Evolutionary conservation across 1,140 invertebrate genomes (phyloP), one percentile per base, ranked within the genome.

Genomic region (Drosophila varians): DNA sequence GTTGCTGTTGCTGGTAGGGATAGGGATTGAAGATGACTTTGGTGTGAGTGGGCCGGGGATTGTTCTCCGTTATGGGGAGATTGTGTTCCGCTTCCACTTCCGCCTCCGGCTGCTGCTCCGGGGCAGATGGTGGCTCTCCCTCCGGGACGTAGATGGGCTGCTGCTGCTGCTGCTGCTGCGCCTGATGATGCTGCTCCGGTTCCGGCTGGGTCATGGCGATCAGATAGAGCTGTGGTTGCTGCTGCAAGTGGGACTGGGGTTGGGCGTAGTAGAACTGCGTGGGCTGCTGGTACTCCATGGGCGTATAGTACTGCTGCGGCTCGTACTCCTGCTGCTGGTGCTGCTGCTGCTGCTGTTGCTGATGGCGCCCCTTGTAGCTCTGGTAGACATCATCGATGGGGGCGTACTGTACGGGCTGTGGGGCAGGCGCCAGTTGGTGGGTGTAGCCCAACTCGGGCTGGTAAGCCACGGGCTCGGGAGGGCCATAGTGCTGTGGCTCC

Each of bases 361-460:
- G 82, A 19, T 89, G 77, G 8, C 77, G 62, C 0, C 87, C 78
- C 53, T 90, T 90, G 70, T 90, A 90, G 47, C 47, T 86, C 14
- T 90, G 89, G 4, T 90, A 90, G 42, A 90, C 86, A 45, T 89
- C 78, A 26, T 90, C 86, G 6, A 90, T 90, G 51, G 82, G 61
- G 2, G 86, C 86, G 23, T 90, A 90, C 11, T 72, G 70, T 7
- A 80, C 60, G 0, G 89, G 57, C 4, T 64, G 49, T 0, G 79
- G 89, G 0, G 87, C 75, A 2, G 76, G 49, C 0, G 78, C 80
- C 48, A 83, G 6, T 12, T 90, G 87, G 21, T 90, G 88, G 16
- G 74, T 70, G 47, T 89, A 88, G 45, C 26, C 55, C 0, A 84
- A 77, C 23, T 90, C 86, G 1, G 74, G 55, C 36, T 90, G 77